These are phyloP conservation scores for Chloebia gouldiae DNA, from an alignment of 2,113 vertebrate species.

Conservation along the genomic window DNA sequence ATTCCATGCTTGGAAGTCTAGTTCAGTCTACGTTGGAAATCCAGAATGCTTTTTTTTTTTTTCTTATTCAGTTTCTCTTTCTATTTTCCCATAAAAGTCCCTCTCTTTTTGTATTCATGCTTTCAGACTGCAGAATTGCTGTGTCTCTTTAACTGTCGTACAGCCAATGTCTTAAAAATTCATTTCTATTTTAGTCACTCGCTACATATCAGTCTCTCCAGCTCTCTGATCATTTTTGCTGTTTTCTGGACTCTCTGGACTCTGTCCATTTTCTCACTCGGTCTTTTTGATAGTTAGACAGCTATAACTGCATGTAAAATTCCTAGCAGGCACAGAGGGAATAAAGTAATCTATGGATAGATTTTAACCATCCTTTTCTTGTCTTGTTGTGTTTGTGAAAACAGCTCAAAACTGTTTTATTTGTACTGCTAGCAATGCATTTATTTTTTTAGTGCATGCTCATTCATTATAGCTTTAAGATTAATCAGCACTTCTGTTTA, in stretches of 20 bases:
- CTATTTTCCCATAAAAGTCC: neutral
- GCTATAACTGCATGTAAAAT: neutral
- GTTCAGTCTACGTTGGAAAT: neutral
- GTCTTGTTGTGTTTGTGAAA: neutral
- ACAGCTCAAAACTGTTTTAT: neutral
- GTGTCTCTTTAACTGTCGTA: conserved; percentile 33
- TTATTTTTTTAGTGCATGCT: neutral
- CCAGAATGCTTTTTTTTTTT: neutral
- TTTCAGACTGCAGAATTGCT: neutral
- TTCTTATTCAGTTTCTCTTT: neutral
- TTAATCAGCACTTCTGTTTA: neutral
- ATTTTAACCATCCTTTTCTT: neutral
- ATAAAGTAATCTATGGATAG: neutral
- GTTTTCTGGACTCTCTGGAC: conserved; percentile 1
- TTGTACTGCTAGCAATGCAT: neutral
- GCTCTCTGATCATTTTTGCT: neutral
- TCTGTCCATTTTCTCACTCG: neutral
- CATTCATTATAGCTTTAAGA: neutral
- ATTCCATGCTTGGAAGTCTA: neutral
- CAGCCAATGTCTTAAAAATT: conserved; percentile 24
- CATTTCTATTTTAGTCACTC: conserved; percentile 50
- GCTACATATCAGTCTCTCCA: neutral
- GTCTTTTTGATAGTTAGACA: neutral
- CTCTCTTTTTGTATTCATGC: neutral
- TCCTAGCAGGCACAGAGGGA: neutral